Evolutionary conservation across 2,888 invertebrate species (phyloP).

Genomic region (Chrysolina americana): DNA sequence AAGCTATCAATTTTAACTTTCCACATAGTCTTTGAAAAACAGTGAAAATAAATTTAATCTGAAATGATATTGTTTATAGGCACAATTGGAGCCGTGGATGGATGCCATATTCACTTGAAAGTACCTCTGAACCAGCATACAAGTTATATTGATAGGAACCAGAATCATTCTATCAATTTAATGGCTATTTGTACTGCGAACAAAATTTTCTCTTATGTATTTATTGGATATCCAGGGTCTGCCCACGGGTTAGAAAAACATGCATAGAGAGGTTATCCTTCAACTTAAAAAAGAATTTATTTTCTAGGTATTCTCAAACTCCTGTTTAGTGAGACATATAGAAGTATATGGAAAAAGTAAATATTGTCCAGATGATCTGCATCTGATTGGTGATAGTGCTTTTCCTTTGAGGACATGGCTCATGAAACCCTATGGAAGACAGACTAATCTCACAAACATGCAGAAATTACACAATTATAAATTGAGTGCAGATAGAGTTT

Average conservation of each 20-base stretch:
- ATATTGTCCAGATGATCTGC: no score
- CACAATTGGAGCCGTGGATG: slow-evolving; percentile 47
- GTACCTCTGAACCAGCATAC: slow-evolving; percentile 44
- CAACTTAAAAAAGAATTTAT: neutral
- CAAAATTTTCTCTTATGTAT: slow-evolving; percentile 46
- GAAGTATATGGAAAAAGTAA: neutral
- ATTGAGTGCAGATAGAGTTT: slow-evolving; percentile 1
- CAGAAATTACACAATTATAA: neutral
- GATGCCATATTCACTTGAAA: slow-evolving; percentile 43
- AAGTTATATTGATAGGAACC: slow-evolving; percentile 45
- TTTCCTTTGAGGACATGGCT: no score
- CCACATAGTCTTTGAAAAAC: no score
- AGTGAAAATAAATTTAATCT: no score
- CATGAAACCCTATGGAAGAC: no score
- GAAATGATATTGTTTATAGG: slow-evolving; percentile 28
- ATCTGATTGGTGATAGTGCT: no score
- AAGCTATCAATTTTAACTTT: no score
- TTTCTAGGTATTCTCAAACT: neutral
- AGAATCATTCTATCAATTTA: slow-evolving; percentile 47
- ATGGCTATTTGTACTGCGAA: slow-evolving; percentile 44
- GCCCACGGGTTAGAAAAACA: slow-evolving; percentile 43
- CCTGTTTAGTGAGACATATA: neutral
- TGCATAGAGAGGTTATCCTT: neutral
- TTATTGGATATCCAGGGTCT: slow-evolving; percentile 47
- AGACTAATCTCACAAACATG: neutral